Base-by-base conservation (phyloP, 1,140 invertebrate genomes). In the Acyrthosiphon pisum region DNA sequence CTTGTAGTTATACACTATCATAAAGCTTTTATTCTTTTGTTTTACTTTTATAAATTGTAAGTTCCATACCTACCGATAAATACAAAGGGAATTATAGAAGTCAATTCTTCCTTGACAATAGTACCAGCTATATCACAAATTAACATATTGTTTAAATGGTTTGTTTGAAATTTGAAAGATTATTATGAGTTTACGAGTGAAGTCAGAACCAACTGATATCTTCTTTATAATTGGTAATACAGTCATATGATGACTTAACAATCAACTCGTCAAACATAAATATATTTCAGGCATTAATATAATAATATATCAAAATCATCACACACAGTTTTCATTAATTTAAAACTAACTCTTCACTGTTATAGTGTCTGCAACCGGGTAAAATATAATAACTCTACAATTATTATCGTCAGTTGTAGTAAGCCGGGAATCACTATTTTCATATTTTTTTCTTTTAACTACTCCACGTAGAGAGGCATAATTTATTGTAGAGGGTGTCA, bases 31-130 rank as follows among this genome's bases (percentile, higher is more conserved):
- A 44, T 44, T 44, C 44, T 44, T 44, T 44, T 44, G 44, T 44
- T 44, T 2, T 44, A 44, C 44, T 44, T 44, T 44, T 44, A 44
- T 44, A 48, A 48, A 48, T 48, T 48, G 48, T 48, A 48, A 1
- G 6, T n/a, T n/a, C n/a, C n/a, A 22, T 48, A 48, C 41, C 41
- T 41, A 9, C 46, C 60, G 6, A 76, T 93, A 60, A 91, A 93
- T 22, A 93, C 81, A 81, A 93, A 50, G 7, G n/a, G 50, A 48
- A 93, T n/a, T 37, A 76, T 93, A 26, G n/a, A 68, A 44, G 83
- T 35, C n/a, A 93, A 41, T 2, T 56, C 37, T 84, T 84, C 81
- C 20, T 76, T 76, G 23, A 93, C 35, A 46, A 44, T 60, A 60
- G 56, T 60, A 60, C 46, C 84, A 46, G 44, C 44, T 86, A 86